Evolutionary conservation across 2,113 vertebrate genomes (phyloP).

Genomic region (Holacanthus passer): DNA sequence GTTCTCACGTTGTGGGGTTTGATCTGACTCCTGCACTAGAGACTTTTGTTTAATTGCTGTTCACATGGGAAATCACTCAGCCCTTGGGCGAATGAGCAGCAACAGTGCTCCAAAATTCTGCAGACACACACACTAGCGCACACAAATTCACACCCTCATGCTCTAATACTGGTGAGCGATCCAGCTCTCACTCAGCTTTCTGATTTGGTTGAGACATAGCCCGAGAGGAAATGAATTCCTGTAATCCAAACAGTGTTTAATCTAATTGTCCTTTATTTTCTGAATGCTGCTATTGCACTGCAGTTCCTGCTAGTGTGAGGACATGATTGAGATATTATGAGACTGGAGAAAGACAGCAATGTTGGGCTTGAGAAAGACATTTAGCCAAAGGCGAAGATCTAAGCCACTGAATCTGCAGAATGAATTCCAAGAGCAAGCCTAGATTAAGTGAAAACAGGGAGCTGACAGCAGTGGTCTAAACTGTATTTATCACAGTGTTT

Average conservation of each 20-base stretch:
- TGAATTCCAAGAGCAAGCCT: slow-evolving; percentile 12
- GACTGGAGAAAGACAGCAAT: slow-evolving; percentile 11
- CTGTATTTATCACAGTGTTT: slow-evolving; percentile 26
- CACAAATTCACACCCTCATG: slow-evolving; percentile 15
- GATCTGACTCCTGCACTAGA: slow-evolving; percentile 65
- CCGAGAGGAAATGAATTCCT: slow-evolving; percentile 35
- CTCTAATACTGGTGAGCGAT: slow-evolving; percentile 12
- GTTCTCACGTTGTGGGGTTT: slow-evolving; percentile 43
- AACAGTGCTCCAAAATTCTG: slow-evolving; percentile 33
- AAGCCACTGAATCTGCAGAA: slow-evolving; percentile 13
- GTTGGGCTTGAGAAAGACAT: slow-evolving; percentile 26
- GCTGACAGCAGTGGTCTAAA: slow-evolving; percentile 41
- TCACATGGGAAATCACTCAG: slow-evolving; percentile 64
- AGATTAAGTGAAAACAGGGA: slow-evolving; percentile 17
- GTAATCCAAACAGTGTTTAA: slow-evolving; percentile 41
- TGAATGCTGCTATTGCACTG: slow-evolving; percentile 29
- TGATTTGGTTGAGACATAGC: slow-evolving; percentile 46
- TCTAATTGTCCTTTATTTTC: slow-evolving; percentile 39
- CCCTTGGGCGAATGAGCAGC: slow-evolving; percentile 50
- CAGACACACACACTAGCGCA: slow-evolving; percentile 30
- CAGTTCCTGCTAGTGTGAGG: slow-evolving; percentile 1
- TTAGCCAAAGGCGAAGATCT: slow-evolving; percentile 5
- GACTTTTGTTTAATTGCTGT: slow-evolving; percentile 75
- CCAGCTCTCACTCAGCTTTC: slow-evolving; percentile 17
- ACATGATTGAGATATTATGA: slow-evolving; percentile 12